Evolutionary conservation across 2,797 vertebrate genomes (phyloP).

Genomic region (Decapterus maruadsi): DNA sequence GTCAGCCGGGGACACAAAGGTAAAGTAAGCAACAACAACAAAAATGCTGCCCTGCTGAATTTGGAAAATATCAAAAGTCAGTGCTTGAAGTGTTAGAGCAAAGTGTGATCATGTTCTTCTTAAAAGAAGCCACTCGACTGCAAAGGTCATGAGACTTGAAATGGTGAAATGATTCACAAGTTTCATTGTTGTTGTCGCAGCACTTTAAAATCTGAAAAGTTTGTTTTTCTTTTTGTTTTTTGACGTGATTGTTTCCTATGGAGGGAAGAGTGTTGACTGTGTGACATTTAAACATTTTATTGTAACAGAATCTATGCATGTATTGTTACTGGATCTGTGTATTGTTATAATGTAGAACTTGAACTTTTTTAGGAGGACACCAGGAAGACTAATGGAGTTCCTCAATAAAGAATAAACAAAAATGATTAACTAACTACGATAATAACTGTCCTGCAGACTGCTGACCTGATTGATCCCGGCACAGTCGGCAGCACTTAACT

Average conservation of each 20-base stretch:
- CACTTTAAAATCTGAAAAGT: constrained; percentile 10
- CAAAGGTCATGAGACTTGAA: not conserved
- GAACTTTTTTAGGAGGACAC: too few species aligned
- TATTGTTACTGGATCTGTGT: too few species aligned
- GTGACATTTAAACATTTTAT: not conserved
- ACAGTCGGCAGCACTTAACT: too few species aligned
- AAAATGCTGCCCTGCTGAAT: constrained; percentile 13
- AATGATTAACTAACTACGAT: too few species aligned
- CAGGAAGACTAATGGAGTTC: too few species aligned
- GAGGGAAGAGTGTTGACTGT: not conserved
- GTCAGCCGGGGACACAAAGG: not conserved
- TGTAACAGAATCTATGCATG: too few species aligned
- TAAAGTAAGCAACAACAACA: constrained; percentile 20
- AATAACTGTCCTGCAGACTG: too few species aligned
- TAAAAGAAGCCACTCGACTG: constrained; percentile 19
- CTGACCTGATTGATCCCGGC: too few species aligned
- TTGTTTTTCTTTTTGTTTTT: not conserved
- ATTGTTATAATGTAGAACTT: too few species aligned
- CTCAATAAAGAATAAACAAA: too few species aligned
- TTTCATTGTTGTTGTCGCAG: constrained; percentile 33
- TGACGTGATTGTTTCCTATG: constrained; percentile 1
- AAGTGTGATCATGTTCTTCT: constrained; percentile 28
- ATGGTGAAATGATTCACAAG: constrained; percentile 9
- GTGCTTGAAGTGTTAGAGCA: constrained; percentile 7
- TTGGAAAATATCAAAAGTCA: constrained; percentile 38